These are phyloP conservation scores for Alsophila aescularia DNA, from an alignment of 2,888 invertebrate species.

Conservation along the genomic window DNA sequence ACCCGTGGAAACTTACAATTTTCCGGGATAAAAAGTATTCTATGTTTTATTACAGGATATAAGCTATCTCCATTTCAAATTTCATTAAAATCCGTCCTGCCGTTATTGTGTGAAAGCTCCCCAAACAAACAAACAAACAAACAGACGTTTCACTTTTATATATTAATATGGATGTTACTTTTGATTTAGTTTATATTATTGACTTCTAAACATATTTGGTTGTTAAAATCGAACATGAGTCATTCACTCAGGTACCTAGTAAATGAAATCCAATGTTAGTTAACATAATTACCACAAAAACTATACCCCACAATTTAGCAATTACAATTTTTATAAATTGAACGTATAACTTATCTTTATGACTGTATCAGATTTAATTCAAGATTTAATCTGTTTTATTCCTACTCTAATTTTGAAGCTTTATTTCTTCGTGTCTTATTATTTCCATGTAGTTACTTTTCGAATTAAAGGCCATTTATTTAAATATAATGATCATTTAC, in stretches of 20 bases:
- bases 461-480: not conserved
- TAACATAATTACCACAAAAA: slow-evolving; percentile 24
- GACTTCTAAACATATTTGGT: not conserved
- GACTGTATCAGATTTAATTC: slow-evolving; percentile 44
- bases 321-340: slow-evolving; percentile 22
- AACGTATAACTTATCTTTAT: slow-evolving; percentile 26
- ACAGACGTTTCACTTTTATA: too few relatives aligned
- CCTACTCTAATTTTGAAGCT: slow-evolving; percentile 36
- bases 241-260: not conserved
- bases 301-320: slow-evolving; percentile 22
- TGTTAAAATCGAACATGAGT: not conserved
- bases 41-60: too few relatives aligned
- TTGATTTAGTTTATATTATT: not conserved
- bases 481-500: not conserved
- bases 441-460: slow-evolving; percentile 5
- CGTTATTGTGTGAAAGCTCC: too few relatives aligned
- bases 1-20: too few relatives aligned
- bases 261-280: not conserved
- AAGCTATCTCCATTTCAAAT: too few relatives aligned
- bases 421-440: slow-evolving; percentile 28
- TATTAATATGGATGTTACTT: too few relatives aligned
- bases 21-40: too few relatives aligned
- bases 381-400: slow-evolving; percentile 44
- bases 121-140: too few relatives aligned
- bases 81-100: too few relatives aligned